phyloP scores from a whole-genome alignment of 2,888 invertebrate genomes.

The Tetanocera ferruginea region DNA sequence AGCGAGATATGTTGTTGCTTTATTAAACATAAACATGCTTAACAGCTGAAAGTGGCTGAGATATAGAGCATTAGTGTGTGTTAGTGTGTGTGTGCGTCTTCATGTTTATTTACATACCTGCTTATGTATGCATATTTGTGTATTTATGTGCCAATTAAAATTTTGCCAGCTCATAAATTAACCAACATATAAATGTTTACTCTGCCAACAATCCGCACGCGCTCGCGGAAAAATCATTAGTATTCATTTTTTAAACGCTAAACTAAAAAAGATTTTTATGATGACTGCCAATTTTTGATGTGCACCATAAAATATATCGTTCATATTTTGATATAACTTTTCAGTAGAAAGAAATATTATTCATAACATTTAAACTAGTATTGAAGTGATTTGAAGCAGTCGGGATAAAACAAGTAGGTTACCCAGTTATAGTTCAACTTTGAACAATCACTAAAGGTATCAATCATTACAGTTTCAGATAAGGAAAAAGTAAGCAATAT shows the following conservation, averaged over 20 bases:
- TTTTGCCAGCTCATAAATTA: slow-evolving; percentile 26
- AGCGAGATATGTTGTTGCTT: neutral
- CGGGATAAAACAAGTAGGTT: too few relatives aligned
- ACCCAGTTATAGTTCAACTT: too few relatives aligned
- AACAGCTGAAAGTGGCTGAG: neutral
- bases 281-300: too few relatives aligned
- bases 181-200: slow-evolving; percentile 4
- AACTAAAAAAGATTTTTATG: too few relatives aligned
- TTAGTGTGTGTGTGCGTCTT: neutral
- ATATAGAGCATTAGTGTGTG: neutral
- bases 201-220: neutral
- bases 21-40: neutral
- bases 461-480: too few relatives aligned
- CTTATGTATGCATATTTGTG: neutral
- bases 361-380: too few relatives aligned
- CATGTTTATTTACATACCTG: neutral
- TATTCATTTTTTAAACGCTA: neutral
- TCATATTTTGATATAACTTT: neutral
- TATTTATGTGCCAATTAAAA: slow-evolving; percentile 31
- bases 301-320: too few relatives aligned
- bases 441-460: too few relatives aligned
- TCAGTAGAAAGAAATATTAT: neutral
- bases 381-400: too few relatives aligned
- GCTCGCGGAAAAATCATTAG: neutral
- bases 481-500: too few relatives aligned